Evolutionary conservation across 1,140 invertebrate genomes (phyloP), one percentile per base, ranked within the genome.

Genomic region (Achatina immaculata): DNA sequence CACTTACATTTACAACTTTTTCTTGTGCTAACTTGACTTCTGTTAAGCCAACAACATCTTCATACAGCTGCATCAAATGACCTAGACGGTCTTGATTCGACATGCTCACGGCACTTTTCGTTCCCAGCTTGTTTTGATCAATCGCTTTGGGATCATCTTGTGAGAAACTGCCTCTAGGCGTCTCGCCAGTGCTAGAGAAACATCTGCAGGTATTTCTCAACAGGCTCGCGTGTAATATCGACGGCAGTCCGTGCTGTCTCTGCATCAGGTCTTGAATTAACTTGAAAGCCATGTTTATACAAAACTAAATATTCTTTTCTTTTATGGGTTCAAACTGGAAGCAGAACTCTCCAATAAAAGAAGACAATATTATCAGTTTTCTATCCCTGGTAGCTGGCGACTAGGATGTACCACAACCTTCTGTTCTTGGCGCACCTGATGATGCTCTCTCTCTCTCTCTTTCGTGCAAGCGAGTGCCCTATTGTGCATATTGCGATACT

Each of bases 11-110:
- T 4, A 92, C 86, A 11, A 93, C 92, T 43, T 90, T 85, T 9
- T 85, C 78, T 83, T 93, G 92, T 6, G 92, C 92, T 48, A 84
- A 83, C 83, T 90, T 90, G 0, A 92, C 91, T 86, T 91, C 90
- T 38, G 89, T 91, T 28, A 92, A 83, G 2, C 92, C 92, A 58
- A 92, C 89, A 45, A 91, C 88, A 78, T 93, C 92, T 87, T 93
- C 92, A 83, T 92, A 93, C 34, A 85, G 78, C 43, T 86, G 83
- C 85, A 92, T 86, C 83, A 86, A 87, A 43, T 72, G 75, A 69
- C 83, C 82, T 9, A 85, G 77, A 0, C 83, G 82, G 68, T 71
- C 34, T 6, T 45, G 68, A 24, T 31, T 42, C 7, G 38, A 40
- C 4, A 16, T 2, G 38, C 38, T 71, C 4, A n/a, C n/a, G n/a